Base-by-base conservation (phyloP, 2,888 invertebrate species). In the Ophion ellenae region DNA sequence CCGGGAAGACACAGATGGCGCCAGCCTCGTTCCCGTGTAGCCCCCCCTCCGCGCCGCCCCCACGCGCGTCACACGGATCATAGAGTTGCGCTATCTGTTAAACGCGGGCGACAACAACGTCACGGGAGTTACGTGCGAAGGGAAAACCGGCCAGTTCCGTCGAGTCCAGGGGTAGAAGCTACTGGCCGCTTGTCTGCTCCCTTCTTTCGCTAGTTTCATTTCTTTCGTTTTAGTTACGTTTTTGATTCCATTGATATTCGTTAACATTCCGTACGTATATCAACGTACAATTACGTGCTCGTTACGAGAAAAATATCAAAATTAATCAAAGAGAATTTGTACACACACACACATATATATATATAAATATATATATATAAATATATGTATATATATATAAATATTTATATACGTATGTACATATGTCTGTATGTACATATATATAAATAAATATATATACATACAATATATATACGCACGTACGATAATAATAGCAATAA, bases 141-240 rank as follows among this genome's bases (percentile, higher is more conserved):
- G 92, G 77, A 67, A 76, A 64, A 83, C 77, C 84, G 88, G 84
- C 59, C 93, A 90, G 70, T 92, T 90, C 77, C 95, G 95, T 89
- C 95, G 95, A 89, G 95, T 95, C 84, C 95, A 95, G 88, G 95
- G 94, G 90, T 95, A 95, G 84, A 95, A 94, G 92, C 95, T 95
- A 92, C 95, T 95, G 92, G 95, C 95, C 90, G 95, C 95, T 87
- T 95, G 93, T 85, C 95, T 95, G 93, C 95, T 95, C 88, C 94
- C 95, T 91, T 95, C 91, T 88, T 95, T 94, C 92, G 92, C 91
- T 91, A 93, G 90, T 94, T 94, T 93, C 92, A 93, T 93, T 93
- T 93, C 91, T 93, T 92, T 93, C 93, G 91, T 92, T 92, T 92
- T 92, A 92, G 91, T 92, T 92, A 88, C 89, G 91, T 91, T 92